These are phyloP conservation scores for Trisateles emortualis DNA, from an alignment of 2,888 invertebrate species.

Conservation along the genomic window DNA sequence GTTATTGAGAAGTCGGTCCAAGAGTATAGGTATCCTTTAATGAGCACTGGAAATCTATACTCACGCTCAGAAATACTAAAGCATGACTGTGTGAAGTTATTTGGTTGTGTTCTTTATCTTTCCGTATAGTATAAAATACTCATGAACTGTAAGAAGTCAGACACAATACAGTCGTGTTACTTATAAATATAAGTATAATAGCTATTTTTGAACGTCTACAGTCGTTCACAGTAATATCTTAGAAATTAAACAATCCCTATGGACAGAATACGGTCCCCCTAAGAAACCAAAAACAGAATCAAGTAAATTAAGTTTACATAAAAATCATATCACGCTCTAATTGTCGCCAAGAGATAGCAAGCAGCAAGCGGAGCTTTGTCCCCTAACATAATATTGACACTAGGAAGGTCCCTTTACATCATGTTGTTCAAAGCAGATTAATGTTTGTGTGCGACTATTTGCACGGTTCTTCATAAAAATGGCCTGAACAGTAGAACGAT, in stretches of 20 bases:
- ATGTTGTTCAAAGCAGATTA: conserved; percentile 85
- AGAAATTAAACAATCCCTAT: background rate
- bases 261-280: conserved; percentile 1
- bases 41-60: no score
- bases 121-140: no score
- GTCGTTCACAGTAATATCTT: background rate
- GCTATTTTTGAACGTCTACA: no score
- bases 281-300: conserved; percentile 46
- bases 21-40: no score
- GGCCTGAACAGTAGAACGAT: conserved; percentile 73
- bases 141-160: no score
- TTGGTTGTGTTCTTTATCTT: no score
- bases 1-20: no score
- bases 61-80: no score
- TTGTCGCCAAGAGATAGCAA: conserved; percentile 73
- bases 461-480: conserved; percentile 85
- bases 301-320: conserved; percentile 80
- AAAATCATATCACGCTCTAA: conserved; percentile 85
- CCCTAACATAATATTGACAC: conserved; percentile 83
- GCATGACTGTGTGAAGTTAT: no score
- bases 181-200: no score
- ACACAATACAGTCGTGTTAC: no score
- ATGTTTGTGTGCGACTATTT: conserved; percentile 84
- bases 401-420: conserved; percentile 77
- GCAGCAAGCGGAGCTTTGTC: conserved; percentile 69